Conservation (phyloP, 1,140 invertebrate species). For the Pseudachorutes palmiensis region DNA sequence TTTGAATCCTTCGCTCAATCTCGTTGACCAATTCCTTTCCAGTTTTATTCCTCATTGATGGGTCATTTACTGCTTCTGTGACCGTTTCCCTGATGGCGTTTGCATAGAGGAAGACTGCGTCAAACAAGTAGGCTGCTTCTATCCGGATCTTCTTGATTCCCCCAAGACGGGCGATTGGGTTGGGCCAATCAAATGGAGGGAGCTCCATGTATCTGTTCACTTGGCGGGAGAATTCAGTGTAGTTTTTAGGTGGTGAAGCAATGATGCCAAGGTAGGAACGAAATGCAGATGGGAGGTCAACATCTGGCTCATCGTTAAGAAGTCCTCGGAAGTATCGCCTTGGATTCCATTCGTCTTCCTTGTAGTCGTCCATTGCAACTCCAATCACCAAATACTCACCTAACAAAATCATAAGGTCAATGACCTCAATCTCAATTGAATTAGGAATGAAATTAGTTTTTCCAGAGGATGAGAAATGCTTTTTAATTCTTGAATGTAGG, state of each 20-base stretch:
- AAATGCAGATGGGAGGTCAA: conserved; percentile 52
- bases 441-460: too few relatives aligned
- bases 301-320: conserved; percentile 53
- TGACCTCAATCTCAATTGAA: background rate
- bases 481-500: too few relatives aligned
- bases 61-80: conserved; percentile 43
- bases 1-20: background rate
- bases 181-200: conserved; percentile 76
- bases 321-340: conserved; percentile 65
- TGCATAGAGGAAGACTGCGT: conserved; percentile 77
- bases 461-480: too few relatives aligned
- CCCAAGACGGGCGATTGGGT: conserved; percentile 60
- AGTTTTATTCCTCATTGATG: background rate
- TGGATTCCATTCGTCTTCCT: conserved; percentile 54
- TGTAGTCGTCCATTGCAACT: conserved; percentile 80
- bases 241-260: conserved; percentile 47
- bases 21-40: background rate
- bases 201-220: conserved; percentile 64
- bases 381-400: conserved; percentile 85
- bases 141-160: conserved; percentile 64
- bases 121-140: conserved; percentile 84
- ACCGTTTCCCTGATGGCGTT: conserved; percentile 60
- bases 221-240: conserved; percentile 62
- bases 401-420: conserved; percentile 39
- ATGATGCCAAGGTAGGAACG: conserved; percentile 57